A percentile compares a stretch with the other conserved stretches of the same genome.
These are phyloP conservation scores for Nemapogon koenigi DNA, from an alignment of 2,888 invertebrate genomes.

Conservation along the genomic window DNA sequence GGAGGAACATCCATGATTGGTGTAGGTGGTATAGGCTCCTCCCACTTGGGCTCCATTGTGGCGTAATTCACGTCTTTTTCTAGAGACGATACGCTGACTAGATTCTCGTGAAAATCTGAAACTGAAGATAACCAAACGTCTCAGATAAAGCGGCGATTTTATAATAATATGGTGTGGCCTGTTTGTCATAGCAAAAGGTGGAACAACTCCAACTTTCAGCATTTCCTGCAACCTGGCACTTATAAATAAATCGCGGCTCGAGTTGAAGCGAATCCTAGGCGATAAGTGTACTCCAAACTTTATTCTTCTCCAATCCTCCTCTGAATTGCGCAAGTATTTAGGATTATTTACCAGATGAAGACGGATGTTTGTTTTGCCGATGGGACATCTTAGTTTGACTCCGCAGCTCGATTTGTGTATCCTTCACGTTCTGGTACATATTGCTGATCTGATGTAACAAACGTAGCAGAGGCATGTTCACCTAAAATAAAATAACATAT, in stretches of 20 bases:
- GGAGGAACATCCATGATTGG: neutral
- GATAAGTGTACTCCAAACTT: too few relatives aligned
- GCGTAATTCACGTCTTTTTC: constrained; percentile 41
- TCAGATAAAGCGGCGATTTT: too few relatives aligned
- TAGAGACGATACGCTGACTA: constrained; percentile 47
- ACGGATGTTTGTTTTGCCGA: constrained; percentile 41
- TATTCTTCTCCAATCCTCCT: too few relatives aligned
- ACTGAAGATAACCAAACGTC: too few relatives aligned
- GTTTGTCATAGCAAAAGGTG: too few relatives aligned
- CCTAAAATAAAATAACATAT: constrained; percentile 36
- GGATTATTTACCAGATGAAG: constrained; percentile 40
- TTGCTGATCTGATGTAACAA: constrained; percentile 95
- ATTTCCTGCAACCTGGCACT: too few relatives aligned
- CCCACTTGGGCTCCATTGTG: constrained; percentile 43
- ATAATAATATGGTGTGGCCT: too few relatives aligned
- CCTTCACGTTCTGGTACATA: constrained; percentile 97
- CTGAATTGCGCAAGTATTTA: too few relatives aligned
- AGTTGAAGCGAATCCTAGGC: too few relatives aligned
- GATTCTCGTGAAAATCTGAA: constrained; percentile 69
- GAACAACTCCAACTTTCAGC: too few relatives aligned
- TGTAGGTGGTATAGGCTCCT: constrained; percentile 33
- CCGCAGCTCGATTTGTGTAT: constrained; percentile 89
- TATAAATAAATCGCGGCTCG: too few relatives aligned
- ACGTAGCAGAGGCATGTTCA: constrained; percentile 93
- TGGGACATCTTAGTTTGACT: constrained; percentile 59